Evolutionary conservation across 2,888 invertebrate species (phyloP).

Genomic region (Dynastes grantii): DNA sequence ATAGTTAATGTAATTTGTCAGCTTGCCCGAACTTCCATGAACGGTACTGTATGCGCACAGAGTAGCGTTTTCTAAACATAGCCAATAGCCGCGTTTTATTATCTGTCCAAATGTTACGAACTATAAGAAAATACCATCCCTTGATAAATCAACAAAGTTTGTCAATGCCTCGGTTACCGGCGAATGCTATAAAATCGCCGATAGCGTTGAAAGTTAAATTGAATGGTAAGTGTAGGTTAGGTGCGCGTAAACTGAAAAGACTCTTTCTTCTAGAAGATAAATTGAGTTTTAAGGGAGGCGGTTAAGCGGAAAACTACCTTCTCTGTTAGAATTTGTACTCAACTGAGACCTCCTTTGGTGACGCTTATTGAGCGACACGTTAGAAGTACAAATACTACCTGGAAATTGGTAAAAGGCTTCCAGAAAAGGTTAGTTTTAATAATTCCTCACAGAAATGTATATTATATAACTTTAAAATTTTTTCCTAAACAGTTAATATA

Average conservation of each 20-base stretch:
- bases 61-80: too few species aligned
- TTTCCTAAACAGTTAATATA: too few species aligned
- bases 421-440: too few species aligned
- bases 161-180: slow-evolving; percentile 2
- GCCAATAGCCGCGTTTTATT: background rate
- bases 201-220: slow-evolving; percentile 47
- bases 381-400: background rate
- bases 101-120: slow-evolving; percentile 1
- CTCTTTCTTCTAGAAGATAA: slow-evolving; percentile 42
- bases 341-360: slow-evolving; percentile 21
- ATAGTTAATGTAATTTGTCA: too few species aligned
- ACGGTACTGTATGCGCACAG: too few species aligned
- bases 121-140: slow-evolving; percentile 4
- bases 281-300: slow-evolving; percentile 46
- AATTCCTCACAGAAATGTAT: too few species aligned
- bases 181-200: slow-evolving; percentile 32
- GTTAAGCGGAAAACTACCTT: slow-evolving; percentile 37
- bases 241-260: slow-evolving; percentile 32
- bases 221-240: slow-evolving; percentile 37
- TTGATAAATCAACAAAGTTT: slow-evolving; percentile 19
- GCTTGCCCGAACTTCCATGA: too few species aligned
- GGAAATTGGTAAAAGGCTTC: too few species aligned
- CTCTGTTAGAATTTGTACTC: slow-evolving; percentile 23
- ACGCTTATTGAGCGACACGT: slow-evolving; percentile 13
- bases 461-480: too few species aligned